These are phyloP conservation scores for Sebastes taczanowskii DNA, from an alignment of 2,797 vertebrate genomes.

Conservation along the genomic window DNA sequence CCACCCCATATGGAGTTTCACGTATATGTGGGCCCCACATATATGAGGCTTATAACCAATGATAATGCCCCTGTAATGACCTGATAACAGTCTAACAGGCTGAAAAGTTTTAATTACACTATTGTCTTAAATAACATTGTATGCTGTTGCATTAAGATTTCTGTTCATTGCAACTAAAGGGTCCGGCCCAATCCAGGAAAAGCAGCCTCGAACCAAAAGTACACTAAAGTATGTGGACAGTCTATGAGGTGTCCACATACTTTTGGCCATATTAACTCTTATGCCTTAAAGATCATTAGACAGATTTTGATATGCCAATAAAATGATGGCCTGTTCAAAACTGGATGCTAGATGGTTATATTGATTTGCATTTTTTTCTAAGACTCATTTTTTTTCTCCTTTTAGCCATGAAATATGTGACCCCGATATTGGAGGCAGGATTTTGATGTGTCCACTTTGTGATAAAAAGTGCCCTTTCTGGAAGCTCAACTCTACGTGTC, in stretches of 20 bases:
- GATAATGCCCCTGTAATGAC: too few relatives aligned
- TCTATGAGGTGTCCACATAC: neutral
- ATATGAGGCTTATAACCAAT: too few relatives aligned
- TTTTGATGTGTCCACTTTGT: conserved; percentile 97
- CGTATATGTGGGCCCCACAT: too few relatives aligned
- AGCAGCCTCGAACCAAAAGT: neutral
- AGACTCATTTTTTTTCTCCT: neutral
- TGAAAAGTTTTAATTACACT: neutral
- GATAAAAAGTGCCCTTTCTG: conserved; percentile 92
- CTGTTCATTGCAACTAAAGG: neutral
- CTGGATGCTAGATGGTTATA: neutral
- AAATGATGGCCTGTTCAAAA: neutral
- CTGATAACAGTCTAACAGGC: too few relatives aligned
- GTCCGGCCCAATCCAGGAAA: neutral
- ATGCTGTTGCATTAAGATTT: neutral
- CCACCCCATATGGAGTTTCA: too few relatives aligned
- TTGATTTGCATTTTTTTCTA: neutral
- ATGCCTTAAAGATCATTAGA: neutral
- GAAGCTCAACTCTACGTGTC: conserved; percentile 92
- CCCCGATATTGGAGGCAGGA: conserved; percentile 86
- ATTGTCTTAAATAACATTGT: neutral
- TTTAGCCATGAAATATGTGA: conserved; percentile 92
- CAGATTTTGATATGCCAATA: neutral
- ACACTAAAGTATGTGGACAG: neutral
- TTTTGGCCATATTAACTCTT: neutral